phyloP scores from a whole-genome alignment of 2,888 invertebrate genomes.

The Meiosimyza decipiens region DNA sequence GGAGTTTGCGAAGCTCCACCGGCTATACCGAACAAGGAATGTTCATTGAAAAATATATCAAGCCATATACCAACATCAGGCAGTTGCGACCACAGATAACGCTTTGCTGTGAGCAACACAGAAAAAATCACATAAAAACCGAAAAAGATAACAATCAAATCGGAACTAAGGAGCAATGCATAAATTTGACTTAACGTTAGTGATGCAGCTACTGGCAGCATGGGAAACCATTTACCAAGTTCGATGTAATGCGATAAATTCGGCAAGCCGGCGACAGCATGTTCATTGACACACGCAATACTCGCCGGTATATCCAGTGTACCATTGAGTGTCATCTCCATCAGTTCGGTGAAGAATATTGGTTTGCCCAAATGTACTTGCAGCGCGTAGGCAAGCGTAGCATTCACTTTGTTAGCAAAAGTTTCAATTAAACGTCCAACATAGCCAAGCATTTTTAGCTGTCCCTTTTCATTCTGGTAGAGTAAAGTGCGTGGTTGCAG shows the following conservation, averaged over 20 bases:
- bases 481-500: too few species aligned
- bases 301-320: conserved; percentile 22
- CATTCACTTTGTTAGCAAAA: background rate
- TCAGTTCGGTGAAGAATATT: too few species aligned
- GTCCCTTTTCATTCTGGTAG: too few species aligned
- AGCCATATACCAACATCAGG: too few species aligned
- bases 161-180: background rate
- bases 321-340: background rate
- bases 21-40: background rate
- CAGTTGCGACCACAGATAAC: background rate
- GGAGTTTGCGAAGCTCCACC: background rate
- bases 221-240: conserved; percentile 9
- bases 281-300: background rate
- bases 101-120: background rate
- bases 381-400: background rate
- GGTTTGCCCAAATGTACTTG: too few species aligned
- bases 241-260: background rate
- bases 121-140: background rate
- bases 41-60: background rate
- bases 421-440: too few species aligned
- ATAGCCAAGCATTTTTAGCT: too few species aligned
- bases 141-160: background rate
- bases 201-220: background rate
- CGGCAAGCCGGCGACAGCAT: background rate
- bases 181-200: background rate